These are phyloP conservation scores for Turdus rufiventris DNA, from an alignment of 2,113 vertebrate species.

Conservation along the genomic window DNA sequence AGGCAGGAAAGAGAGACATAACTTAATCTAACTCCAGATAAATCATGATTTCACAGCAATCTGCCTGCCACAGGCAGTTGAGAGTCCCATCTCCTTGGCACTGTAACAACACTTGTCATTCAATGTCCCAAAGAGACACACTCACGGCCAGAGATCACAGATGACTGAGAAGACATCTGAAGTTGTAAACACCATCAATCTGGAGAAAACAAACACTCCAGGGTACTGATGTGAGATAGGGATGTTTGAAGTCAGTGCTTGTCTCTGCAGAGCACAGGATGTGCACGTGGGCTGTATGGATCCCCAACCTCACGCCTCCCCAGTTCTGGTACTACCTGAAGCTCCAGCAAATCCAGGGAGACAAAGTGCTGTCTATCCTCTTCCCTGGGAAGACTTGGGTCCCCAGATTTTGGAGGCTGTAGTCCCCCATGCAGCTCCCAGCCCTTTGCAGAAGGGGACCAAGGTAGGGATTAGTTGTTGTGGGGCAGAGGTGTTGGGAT, in stretches of 20 bases:
- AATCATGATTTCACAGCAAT: not conserved
- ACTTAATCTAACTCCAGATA: conserved; percentile 16
- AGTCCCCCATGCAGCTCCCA: not conserved
- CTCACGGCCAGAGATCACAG: not conserved
- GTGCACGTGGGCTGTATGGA: fast-evolving
- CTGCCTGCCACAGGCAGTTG: not conserved
- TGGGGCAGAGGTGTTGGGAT: fast-evolving
- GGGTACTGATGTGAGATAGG: not conserved
- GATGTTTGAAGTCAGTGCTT: fast-evolving
- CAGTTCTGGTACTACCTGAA: not conserved
- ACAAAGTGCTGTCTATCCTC: not conserved
- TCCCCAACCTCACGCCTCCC: not conserved
- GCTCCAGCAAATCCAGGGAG: not conserved
- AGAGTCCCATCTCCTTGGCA: conserved; percentile 37
- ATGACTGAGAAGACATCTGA: not conserved
- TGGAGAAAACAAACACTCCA: not conserved
- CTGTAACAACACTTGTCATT: conserved; percentile 10
- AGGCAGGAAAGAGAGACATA: not conserved
- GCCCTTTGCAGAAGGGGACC: too few species aligned
- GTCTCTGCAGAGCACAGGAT: not conserved
- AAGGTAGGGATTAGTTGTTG: not conserved
- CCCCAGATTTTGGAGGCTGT: not conserved
- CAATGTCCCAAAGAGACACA: not conserved
- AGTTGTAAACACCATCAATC: conserved; percentile 29
- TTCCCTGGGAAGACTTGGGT: fast-evolving